phyloP scores from a whole-genome alignment of 2,797 vertebrate genomes.

The Hoplostethus mediterraneus region DNA sequence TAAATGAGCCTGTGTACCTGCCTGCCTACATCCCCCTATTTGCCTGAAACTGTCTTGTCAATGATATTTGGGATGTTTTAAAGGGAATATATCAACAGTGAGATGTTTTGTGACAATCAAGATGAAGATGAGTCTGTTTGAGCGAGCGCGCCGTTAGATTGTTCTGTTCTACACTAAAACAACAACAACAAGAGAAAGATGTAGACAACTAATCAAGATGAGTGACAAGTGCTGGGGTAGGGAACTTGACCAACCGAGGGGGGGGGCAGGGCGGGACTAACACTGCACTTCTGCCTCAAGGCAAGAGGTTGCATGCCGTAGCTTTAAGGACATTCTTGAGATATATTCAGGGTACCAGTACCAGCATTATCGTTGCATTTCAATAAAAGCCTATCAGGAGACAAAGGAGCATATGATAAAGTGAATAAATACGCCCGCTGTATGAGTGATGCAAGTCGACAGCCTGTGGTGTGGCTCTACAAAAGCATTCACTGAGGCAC shows the following conservation, averaged over 20 bases:
- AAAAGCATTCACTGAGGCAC: constrained; percentile 76
- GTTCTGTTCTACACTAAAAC: too few relatives aligned
- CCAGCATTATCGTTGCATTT: constrained; percentile 19
- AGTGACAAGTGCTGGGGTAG: constrained; percentile 27
- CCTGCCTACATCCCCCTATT: too few relatives aligned
- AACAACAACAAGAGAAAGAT: constrained; percentile 2
- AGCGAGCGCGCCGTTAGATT: too few relatives aligned
- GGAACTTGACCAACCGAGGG: constrained; percentile 35
- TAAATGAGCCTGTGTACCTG: too few relatives aligned
- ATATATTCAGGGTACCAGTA: constrained; percentile 12
- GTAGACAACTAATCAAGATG: constrained; percentile 36
- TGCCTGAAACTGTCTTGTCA: too few relatives aligned
- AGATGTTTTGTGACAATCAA: too few relatives aligned
- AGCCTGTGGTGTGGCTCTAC: constrained; percentile 75
- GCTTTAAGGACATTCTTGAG: constrained; percentile 35
- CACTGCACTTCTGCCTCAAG: constrained; percentile 23
- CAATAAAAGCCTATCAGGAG: constrained; percentile 28
- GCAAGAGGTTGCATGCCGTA: constrained; percentile 18
- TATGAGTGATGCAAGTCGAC: constrained; percentile 78
- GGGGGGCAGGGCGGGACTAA: constrained; percentile 19
- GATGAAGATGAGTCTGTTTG: too few relatives aligned
- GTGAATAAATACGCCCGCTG: constrained; percentile 37
- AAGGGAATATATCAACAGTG: too few relatives aligned
- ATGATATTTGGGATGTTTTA: too few relatives aligned
- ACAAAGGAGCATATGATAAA: constrained; percentile 49